phyloP scores from a whole-genome alignment of 2,888 invertebrate genomes.

The Gisinianus flammeolus region DNA sequence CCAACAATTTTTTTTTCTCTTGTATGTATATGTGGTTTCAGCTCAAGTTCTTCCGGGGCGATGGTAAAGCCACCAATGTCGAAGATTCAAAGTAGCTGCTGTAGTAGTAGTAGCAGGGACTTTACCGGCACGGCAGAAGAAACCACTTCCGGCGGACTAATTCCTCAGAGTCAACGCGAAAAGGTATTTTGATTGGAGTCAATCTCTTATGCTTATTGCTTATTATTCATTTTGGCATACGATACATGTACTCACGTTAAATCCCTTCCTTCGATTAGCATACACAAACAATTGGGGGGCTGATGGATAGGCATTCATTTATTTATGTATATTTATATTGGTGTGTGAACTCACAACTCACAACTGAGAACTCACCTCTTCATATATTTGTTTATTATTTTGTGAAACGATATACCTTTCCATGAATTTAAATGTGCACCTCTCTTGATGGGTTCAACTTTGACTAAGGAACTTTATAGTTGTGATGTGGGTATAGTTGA shows the following conservation, averaged over 20 bases:
- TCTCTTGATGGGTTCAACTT: no score
- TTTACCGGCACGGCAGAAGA: not conserved
- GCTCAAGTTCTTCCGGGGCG: conserved; percentile 32
- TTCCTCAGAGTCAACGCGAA: conserved; percentile 47
- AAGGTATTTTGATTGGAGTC: conserved; percentile 43
- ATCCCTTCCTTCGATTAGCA: no score
- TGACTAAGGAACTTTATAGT: no score
- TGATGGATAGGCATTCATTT: no score
- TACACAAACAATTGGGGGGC: no score
- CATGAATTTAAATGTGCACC: no score
- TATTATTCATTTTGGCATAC: not conserved
- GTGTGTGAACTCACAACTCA: no score
- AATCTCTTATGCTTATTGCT: not conserved
- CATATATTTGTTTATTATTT: no score
- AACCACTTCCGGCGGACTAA: conserved; percentile 40
- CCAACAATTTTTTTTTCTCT: conserved; percentile 12
- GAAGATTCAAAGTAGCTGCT: conserved; percentile 4
- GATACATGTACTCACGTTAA: not conserved
- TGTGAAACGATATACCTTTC: no score
- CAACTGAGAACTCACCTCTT: no score
- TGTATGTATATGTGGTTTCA: conserved; percentile 32
- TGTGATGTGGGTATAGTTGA: not conserved
- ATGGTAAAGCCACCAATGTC: conserved; percentile 18
- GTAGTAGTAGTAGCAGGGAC: not conserved
- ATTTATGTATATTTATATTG: no score